phyloP scores from a whole-genome alignment of 2,888 invertebrate genomes.

The Parnassius orleans region DNA sequence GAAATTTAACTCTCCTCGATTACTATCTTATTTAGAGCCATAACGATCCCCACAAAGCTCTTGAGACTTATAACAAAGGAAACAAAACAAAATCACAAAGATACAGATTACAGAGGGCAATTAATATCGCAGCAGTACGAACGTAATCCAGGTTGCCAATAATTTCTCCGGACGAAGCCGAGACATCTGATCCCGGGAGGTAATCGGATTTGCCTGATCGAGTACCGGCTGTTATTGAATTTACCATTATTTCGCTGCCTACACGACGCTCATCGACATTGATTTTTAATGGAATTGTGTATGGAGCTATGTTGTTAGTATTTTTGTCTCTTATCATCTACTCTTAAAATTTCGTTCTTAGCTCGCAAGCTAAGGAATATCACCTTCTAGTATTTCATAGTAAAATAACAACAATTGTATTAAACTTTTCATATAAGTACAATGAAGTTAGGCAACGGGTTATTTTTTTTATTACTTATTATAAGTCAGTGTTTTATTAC shows the following conservation, averaged over 20 bases:
- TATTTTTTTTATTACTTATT: no score
- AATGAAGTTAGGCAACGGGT: no score
- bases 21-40: no score
- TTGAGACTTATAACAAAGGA: constrained; percentile 2
- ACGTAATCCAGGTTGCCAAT: constrained; percentile 62
- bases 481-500: no score
- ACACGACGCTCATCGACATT: constrained; percentile 60
- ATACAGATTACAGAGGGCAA: constrained; percentile 49
- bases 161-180: constrained; percentile 52
- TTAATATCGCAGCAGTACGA: constrained; percentile 52
- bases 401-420: no score
- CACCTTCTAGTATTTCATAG: no score
- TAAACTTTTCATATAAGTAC: no score
- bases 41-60: no score
- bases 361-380: no score
- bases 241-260: constrained; percentile 63
- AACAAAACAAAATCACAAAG: constrained; percentile 35
- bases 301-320: constrained; percentile 7
- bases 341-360: no score
- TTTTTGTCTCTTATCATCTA: background rate
- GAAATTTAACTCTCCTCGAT: no score
- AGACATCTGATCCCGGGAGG: constrained; percentile 71
- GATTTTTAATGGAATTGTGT: constrained; percentile 69
- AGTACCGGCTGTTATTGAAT: constrained; percentile 67
- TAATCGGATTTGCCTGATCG: constrained; percentile 78